Conservation (phyloP, 1,140 invertebrate species). For the Caenorhabditis tropicalis region DNA sequence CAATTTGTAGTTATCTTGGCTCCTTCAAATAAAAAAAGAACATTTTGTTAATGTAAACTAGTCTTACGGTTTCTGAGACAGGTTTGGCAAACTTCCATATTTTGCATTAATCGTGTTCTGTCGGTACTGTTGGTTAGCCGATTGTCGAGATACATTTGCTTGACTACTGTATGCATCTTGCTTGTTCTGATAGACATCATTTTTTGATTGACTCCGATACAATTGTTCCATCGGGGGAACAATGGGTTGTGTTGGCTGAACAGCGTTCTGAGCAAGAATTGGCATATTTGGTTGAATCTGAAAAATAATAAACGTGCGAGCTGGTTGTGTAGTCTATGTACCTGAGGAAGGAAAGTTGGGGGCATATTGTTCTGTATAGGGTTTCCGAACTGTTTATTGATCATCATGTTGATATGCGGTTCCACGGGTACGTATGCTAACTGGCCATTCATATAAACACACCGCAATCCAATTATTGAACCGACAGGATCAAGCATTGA, state of each 20-base stretch:
- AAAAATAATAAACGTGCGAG: not conserved
- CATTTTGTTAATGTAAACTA: too few relatives aligned
- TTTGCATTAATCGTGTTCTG: conserved; percentile 13
- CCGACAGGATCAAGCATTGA: conserved; percentile 46
- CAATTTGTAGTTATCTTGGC: not conserved
- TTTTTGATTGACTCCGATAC: not conserved
- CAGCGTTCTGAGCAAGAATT: conserved; percentile 24
- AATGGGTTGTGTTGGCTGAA: not conserved
- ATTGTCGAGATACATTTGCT: not conserved
- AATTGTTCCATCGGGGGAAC: not conserved
- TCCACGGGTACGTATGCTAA: conserved; percentile 49
- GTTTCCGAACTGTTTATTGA: conserved; percentile 48
- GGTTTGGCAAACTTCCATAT: conserved; percentile 39
- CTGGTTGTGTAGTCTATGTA: not conserved
- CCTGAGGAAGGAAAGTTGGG: not conserved
- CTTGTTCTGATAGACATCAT: not conserved
- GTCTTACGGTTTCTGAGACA: conserved; percentile 2
- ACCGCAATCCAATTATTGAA: conserved; percentile 42
- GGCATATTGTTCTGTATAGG: not conserved
- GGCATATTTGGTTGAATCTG: not conserved
- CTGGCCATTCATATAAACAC: conserved; percentile 42
- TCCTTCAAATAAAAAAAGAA: not conserved
- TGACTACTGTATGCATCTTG: conserved; percentile 20
- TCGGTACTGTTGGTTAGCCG: conserved; percentile 12
- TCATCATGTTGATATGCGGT: conserved; percentile 49